Percentiles rank a stretch among this genome's conserved stretches.
Evolutionary conservation across 1,140 invertebrate species (phyloP).

Genomic region (Drosophila biarmipes): DNA sequence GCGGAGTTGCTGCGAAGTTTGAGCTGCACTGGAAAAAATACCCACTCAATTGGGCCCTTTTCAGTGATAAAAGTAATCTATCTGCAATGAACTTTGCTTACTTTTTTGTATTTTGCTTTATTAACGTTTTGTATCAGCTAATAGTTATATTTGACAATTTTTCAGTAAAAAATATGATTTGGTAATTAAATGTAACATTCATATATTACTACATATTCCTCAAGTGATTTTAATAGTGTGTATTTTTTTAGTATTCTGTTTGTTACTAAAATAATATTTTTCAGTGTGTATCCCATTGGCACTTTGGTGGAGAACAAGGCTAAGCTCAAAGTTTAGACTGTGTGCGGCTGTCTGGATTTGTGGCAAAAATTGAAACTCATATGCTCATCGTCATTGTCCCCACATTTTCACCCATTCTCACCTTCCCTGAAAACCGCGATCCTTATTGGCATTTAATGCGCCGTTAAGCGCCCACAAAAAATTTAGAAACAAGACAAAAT

Average conservation of each 20-base stretch:
- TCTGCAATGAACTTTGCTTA: too few species aligned
- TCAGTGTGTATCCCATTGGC: slow-evolving; percentile 49
- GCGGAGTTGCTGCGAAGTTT: slow-evolving; percentile 26
- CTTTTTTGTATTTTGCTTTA: too few species aligned
- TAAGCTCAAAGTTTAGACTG: slow-evolving; percentile 25
- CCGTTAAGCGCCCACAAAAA: slow-evolving; percentile 41
- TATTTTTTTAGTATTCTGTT: background rate
- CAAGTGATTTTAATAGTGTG: background rate
- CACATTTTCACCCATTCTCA: background rate
- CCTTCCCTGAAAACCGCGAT: slow-evolving; percentile 6
- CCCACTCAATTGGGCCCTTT: background rate
- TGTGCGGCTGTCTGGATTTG: slow-evolving; percentile 55
- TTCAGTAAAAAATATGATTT: too few species aligned
- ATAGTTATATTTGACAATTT: too few species aligned
- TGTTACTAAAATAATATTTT: background rate
- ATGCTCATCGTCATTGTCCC: slow-evolving; percentile 53
- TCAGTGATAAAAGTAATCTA: too few species aligned
- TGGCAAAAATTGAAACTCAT: slow-evolving; percentile 79
- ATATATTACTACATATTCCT: too few species aligned
- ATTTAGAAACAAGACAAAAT: slow-evolving; percentile 1
- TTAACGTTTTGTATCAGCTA: too few species aligned
- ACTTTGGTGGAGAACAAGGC: slow-evolving; percentile 37
- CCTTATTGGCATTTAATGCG: slow-evolving; percentile 36
- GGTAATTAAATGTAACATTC: too few species aligned
- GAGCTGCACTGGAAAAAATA: slow-evolving; percentile 12